phyloP scores from a whole-genome alignment of 2,113 vertebrate species.

The Lasiurus cinereus region DNA sequence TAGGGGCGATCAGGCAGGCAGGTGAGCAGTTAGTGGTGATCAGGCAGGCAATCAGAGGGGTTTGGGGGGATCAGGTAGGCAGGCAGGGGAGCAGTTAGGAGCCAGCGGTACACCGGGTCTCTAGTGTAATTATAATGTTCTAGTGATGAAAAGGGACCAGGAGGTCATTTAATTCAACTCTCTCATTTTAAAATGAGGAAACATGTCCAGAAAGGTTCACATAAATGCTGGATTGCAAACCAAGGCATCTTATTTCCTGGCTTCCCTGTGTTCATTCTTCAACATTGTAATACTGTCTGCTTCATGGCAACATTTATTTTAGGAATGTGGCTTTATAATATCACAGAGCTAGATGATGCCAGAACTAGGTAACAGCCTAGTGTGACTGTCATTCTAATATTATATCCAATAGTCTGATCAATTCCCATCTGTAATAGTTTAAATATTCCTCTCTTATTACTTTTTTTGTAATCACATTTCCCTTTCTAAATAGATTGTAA shows the following conservation, averaged over 20 bases:
- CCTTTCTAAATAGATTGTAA: not conserved
- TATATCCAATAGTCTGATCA: not conserved
- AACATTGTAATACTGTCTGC: not conserved
- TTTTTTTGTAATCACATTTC: not conserved
- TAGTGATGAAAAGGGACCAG: not conserved
- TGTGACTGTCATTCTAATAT: not conserved
- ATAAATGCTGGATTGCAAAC: not conserved
- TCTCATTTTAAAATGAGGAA: not conserved
- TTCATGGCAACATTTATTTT: slow-evolving; percentile 16
- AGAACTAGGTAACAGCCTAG: not conserved
- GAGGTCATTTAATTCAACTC: not conserved
- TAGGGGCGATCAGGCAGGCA: too few relatives aligned
- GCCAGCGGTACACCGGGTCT: too few relatives aligned
- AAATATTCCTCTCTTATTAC: not conserved
- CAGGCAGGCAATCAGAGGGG: too few relatives aligned
- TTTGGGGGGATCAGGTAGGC: too few relatives aligned
- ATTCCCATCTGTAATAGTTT: not conserved
- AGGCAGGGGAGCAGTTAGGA: too few relatives aligned
- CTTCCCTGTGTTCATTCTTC: not conserved
- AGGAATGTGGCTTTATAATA: not conserved
- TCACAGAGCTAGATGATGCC: not conserved
- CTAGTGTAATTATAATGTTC: not conserved
- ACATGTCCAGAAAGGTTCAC: not conserved
- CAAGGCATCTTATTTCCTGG: not conserved
- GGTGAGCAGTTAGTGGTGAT: too few relatives aligned